A percentile compares a stretch with the other conserved stretches of the same genome.
phyloP scores from a whole-genome alignment of 2,113 vertebrate genomes.

The Acrocephalus kingi region DNA sequence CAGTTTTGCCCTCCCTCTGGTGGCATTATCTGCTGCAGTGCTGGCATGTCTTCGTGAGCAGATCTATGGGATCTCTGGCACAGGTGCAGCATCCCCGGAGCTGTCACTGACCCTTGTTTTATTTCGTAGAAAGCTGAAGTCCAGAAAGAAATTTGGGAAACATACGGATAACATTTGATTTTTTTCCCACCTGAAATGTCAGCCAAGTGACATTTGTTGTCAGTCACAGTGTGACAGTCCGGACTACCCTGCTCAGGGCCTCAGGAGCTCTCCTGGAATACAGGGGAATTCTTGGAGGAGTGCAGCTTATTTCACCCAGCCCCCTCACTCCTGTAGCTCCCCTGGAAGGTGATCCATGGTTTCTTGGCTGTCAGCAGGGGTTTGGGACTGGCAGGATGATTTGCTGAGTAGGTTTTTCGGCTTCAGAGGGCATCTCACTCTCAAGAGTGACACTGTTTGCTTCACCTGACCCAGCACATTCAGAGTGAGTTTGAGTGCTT shows the following conservation, averaged over 20 bases:
- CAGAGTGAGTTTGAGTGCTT: not conserved
- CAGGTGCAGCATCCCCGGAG: not conserved
- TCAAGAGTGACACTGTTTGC: not conserved
- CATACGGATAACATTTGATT: not conserved
- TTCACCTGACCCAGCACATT: not conserved
- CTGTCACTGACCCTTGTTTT: not conserved
- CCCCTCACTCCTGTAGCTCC: not conserved
- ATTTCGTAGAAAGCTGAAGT: not conserved
- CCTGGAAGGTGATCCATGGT: not conserved
- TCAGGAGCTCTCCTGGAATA: not conserved
- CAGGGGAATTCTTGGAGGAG: not conserved
- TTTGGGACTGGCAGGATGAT: not conserved
- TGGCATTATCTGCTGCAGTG: not conserved
- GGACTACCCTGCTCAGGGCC: not conserved
- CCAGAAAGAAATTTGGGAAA: not conserved
- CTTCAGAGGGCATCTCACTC: not conserved
- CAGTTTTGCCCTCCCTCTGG: accelerated
- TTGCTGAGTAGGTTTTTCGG: not conserved
- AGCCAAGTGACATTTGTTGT: constrained; percentile 14
- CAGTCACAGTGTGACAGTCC: not conserved
- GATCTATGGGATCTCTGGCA: not conserved
- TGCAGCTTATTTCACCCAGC: not conserved
- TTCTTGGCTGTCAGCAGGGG: not conserved
- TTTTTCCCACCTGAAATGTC: not conserved
- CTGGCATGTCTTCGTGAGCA: not conserved